Evolutionary conservation across 2,113 vertebrate species (phyloP).

Genomic region (Gnathonemus echidnorhynchus): DNA sequence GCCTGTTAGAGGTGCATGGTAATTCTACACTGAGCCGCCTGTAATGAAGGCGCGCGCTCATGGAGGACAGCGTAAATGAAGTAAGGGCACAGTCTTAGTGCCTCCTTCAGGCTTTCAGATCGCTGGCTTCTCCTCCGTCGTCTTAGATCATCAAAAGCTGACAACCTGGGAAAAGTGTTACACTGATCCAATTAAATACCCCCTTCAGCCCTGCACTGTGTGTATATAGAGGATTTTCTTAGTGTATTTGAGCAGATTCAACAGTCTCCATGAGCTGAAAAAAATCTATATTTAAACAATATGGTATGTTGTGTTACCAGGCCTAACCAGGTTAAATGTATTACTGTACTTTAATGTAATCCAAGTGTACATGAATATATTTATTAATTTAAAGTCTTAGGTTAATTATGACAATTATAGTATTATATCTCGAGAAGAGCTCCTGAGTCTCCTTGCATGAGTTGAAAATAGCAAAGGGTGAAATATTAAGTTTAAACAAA

Average conservation of each 20-base stretch:
- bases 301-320: not conserved
- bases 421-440: not conserved
- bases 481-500: slow-evolving; percentile 13
- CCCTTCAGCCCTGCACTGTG: slow-evolving; percentile 38
- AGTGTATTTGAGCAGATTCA: not conserved
- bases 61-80: not conserved
- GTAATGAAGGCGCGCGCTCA: slow-evolving; percentile 1
- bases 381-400: not conserved
- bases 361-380: not conserved
- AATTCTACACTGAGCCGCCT: not conserved
- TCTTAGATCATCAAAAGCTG: slow-evolving; percentile 58
- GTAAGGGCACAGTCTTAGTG: slow-evolving; percentile 38
- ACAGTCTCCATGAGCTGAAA: not conserved
- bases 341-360: not conserved
- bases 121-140: slow-evolving; percentile 47
- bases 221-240: not conserved
- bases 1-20: not conserved
- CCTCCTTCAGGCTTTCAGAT: slow-evolving; percentile 48
- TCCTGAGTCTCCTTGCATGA: not conserved
- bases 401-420: not conserved
- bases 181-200: slow-evolving; percentile 62
- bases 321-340: not conserved
- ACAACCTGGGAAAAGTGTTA: slow-evolving; percentile 56
- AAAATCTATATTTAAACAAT: slow-evolving; percentile 1
- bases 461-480: not conserved